phyloP scores from a whole-genome alignment of 2,888 invertebrate genomes.

The Agrotis clavis region DNA sequence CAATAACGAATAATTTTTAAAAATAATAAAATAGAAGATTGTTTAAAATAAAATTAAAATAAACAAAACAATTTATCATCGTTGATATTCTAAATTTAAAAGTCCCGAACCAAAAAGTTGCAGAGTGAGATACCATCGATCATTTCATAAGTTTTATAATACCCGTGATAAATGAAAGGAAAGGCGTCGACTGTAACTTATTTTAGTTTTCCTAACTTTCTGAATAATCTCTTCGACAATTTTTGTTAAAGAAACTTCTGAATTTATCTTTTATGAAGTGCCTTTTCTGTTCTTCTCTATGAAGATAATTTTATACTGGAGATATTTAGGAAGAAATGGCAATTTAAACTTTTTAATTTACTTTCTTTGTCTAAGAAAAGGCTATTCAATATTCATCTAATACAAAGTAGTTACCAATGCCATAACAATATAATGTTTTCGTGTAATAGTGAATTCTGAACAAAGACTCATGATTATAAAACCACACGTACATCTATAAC shows the following conservation, averaged over 20 bases:
- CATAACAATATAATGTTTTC: no score
- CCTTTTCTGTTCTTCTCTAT: constrained; percentile 5
- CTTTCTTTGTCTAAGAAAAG: neutral
- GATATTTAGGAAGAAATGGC: neutral
- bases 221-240: constrained; percentile 46
- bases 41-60: neutral
- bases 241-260: constrained; percentile 31
- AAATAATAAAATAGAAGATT: no score
- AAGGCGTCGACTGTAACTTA: constrained; percentile 58
- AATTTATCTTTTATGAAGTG: constrained; percentile 21
- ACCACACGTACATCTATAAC: neutral
- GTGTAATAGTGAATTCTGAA: neutral
- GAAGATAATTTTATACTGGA: neutral
- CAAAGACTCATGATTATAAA: neutral
- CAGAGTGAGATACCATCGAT: constrained; percentile 52
- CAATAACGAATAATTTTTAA: no score
- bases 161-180: constrained; percentile 60
- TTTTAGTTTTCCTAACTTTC: constrained; percentile 56
- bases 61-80: constrained; percentile 38
- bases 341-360: neutral
- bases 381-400: no score
- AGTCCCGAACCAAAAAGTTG: constrained; percentile 45
- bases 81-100: constrained; percentile 49
- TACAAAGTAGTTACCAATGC: no score
- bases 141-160: constrained; percentile 59